Evolutionary conservation across 30 jellyfish, hydroid and myxozoan species (phyloP), one percentile per base, ranked within the genome.

Genomic region (Sanderia malayensis): DNA sequence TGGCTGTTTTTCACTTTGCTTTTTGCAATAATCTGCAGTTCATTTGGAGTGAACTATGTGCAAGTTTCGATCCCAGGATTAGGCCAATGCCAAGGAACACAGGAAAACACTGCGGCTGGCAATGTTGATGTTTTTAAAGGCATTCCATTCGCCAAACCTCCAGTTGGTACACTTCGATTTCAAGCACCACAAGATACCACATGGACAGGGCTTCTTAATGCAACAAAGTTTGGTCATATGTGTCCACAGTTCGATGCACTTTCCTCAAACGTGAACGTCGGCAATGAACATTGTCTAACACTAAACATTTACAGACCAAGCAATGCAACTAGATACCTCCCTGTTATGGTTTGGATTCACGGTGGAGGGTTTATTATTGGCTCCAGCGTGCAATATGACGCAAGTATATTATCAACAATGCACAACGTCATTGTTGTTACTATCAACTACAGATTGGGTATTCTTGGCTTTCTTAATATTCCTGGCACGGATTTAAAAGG

Each of bases 271-370:
- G 19, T 19, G 3, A 20, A 21, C 2, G 11, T 30, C 2, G 61
- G 58, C 24, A 65, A 31, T 26, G 76, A 65, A 65, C 60, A 65
- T 30, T 65, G 76, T 31, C 60, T 65, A 9, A 24, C 32, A 9
- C 30, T 70, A 20, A 52, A 47, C 46, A 32, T 70, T n/a, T 46
- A 53, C 57, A 21, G 53, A 21, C 82, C 82, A 19, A 32, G 31
- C 9, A 46, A 47, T 19, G 9, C 25, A 19, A 19, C 71, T 19
- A 28, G 58, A 21, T 26, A 32, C 33, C 24, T 25, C 41, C 44
- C 45, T 15, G 70, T 64, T 31, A 64, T 64, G 86, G 95, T 84
- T 10, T 74, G 90, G 95, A 84, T 84, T 28, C 89, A 73, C 60
- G 95, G 95, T 19, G 95, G 95, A 11, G 31, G 33, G 11, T 73